A percentile compares a stretch with the other conserved stretches of the same genome.
Conservation (phyloP, 1,140 invertebrate species). For the Venustaconcha ellipsiformis region DNA sequence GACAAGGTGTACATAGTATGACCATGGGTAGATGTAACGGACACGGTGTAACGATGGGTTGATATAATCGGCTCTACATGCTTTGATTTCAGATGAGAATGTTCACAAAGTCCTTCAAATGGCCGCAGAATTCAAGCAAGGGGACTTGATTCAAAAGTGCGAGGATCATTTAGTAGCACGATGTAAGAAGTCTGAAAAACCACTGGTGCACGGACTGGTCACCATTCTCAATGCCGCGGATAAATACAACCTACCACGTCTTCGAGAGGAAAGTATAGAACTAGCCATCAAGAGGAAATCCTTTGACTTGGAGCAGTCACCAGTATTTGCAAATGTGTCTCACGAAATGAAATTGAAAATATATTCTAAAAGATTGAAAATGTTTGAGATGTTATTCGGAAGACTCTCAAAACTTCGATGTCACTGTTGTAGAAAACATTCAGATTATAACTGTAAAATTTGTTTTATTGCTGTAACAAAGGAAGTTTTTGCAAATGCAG, state of each 20-base stretch:
- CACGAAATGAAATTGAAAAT: constrained; percentile 23
- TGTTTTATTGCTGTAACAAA: constrained; percentile 27
- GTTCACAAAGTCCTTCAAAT: constrained; percentile 25
- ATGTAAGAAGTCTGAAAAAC: constrained; percentile 30
- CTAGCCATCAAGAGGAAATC: constrained; percentile 27
- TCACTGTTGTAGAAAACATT: constrained; percentile 31
- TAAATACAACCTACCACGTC: constrained; percentile 27
- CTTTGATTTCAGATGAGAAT: constrained; percentile 24
- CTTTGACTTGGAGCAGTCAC: constrained; percentile 24
- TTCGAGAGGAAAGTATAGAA: constrained; percentile 23
- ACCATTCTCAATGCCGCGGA: constrained; percentile 29
- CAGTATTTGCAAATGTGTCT: constrained; percentile 24
- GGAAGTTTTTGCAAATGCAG: constrained; percentile 21
- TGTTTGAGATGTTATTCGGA: constrained; percentile 24
- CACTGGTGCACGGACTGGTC: constrained; percentile 26
- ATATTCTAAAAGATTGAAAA: constrained; percentile 17
- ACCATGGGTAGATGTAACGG: no score
- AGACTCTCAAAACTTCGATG: constrained; percentile 28
- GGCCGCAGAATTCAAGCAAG: constrained; percentile 21
- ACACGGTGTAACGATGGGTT: no score
- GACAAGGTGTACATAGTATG: no score
- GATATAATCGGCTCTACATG: no score
- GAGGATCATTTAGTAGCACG: constrained; percentile 24
- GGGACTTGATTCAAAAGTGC: constrained; percentile 11
- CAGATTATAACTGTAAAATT: constrained; percentile 33